Evolutionary conservation across 2,113 vertebrate genomes (phyloP).

Genomic region (Neopipo cinnamomea): DNA sequence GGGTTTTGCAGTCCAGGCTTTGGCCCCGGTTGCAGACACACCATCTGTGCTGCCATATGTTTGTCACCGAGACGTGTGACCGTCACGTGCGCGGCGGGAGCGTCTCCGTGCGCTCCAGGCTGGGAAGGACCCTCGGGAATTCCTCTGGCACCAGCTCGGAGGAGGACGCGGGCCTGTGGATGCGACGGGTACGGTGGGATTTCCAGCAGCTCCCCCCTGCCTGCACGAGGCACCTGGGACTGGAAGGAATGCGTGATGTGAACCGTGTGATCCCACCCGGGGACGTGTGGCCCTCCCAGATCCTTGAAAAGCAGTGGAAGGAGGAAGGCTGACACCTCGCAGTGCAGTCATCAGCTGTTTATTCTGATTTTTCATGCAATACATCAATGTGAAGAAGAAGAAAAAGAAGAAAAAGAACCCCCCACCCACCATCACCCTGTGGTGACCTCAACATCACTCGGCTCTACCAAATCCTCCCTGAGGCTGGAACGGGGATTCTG

Average conservation of each 20-base stretch:
- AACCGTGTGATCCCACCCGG: not conserved
- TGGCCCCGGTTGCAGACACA: not conserved
- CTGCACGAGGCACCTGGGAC: not conserved
- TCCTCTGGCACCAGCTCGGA: not conserved
- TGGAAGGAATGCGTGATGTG: not conserved
- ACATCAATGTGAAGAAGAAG: not conserved
- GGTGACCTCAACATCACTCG: not conserved
- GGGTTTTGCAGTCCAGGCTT: not conserved
- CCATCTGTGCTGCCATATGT: not conserved
- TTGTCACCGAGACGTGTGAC: not conserved
- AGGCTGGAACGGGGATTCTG: not conserved
- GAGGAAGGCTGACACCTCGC: not conserved
- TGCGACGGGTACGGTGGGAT: not conserved
- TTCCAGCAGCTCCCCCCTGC: not conserved
- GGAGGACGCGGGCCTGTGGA: not conserved
- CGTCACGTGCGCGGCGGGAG: fast-evolving
- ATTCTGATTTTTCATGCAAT: constrained; percentile 24
- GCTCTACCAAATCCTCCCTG: not conserved
- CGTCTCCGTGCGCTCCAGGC: not conserved
- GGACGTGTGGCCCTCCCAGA: not conserved
- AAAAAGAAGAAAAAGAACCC: not conserved
- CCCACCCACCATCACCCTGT: not conserved
- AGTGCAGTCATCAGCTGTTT: constrained; percentile 5
- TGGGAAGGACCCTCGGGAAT: not conserved
- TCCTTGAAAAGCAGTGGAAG: not conserved